Conservation (phyloP, 2,888 invertebrate genomes). For the Noctua janthina region DNA sequence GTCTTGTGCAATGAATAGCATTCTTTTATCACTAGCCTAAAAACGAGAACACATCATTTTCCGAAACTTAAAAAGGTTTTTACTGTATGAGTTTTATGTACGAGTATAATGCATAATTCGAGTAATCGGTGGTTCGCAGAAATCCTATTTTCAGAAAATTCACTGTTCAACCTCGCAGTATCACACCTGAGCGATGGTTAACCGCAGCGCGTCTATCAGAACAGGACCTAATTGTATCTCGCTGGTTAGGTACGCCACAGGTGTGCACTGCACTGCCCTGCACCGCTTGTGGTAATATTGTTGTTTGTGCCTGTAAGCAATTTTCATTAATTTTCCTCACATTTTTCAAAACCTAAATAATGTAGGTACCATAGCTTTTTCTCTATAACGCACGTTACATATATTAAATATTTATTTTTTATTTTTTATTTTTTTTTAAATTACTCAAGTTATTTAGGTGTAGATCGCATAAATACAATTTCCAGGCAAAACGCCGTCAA, state of each 20-base stretch:
- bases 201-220: background rate
- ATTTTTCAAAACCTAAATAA: background rate
- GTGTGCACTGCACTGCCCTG: conserved; percentile 28
- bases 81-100: background rate
- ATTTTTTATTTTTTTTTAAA: too few relatives aligned
- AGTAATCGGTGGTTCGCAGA: background rate
- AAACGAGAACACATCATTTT: background rate
- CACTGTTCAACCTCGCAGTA: background rate
- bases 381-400: background rate
- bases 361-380: background rate
- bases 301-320: background rate
- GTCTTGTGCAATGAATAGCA: background rate
- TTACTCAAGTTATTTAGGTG: background rate
- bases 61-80: background rate
- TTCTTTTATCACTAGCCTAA: conserved; percentile 5
- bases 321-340: background rate
- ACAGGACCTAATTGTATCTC: conserved; percentile 16
- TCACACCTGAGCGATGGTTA: background rate
- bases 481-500: background rate
- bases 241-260: conserved; percentile 28
- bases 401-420: too few relatives aligned
- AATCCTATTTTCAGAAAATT: background rate
- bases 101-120: background rate
- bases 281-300: background rate
- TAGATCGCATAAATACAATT: background rate